Evolutionary conservation across 2,797 vertebrate species (phyloP).

Genomic region (Rhincodon typus): DNA sequence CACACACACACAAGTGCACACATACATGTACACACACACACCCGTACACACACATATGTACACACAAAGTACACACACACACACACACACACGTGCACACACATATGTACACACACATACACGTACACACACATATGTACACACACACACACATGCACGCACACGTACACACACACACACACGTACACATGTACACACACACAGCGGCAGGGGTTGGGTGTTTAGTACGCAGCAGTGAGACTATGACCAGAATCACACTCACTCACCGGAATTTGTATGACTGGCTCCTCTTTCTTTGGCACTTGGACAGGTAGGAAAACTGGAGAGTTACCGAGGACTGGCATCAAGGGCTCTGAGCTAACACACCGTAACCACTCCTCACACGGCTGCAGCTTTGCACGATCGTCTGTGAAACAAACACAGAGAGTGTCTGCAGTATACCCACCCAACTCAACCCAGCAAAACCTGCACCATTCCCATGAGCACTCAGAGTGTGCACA

Average conservation of each 20-base stretch:
- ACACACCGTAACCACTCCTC: neutral
- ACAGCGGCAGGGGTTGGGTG: too few species aligned
- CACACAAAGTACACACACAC: too few species aligned
- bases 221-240: neutral
- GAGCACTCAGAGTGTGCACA: neutral
- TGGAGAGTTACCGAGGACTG: neutral
- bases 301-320: neutral
- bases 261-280: neutral
- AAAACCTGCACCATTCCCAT: neutral
- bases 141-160: too few species aligned
- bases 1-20: too few species aligned
- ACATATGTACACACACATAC: too few species aligned
- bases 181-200: too few species aligned
- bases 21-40: too few species aligned
- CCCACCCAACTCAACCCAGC: neutral
- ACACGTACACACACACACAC: too few species aligned
- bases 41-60: too few species aligned
- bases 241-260: neutral
- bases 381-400: neutral
- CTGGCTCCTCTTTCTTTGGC: neutral
- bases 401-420: neutral
- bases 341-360: neutral
- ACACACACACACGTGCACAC: too few species aligned
- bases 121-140: too few species aligned
- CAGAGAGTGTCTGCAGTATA: neutral